A percentile compares a stretch with the other conserved stretches of the same genome.
Evolutionary conservation across 2,888 invertebrate species (phyloP).

Genomic region (Actias luna): DNA sequence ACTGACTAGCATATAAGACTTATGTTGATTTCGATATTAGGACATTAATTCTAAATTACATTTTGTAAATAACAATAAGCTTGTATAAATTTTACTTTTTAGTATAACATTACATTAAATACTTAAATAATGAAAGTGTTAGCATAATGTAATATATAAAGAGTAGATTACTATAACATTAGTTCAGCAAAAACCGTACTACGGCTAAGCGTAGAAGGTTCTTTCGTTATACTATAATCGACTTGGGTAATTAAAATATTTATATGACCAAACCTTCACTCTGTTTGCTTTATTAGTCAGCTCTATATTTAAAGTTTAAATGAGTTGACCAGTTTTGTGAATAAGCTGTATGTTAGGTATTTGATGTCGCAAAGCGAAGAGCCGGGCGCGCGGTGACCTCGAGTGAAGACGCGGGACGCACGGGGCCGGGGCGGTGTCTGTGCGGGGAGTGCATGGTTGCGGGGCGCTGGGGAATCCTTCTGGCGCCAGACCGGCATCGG

Average conservation of each 20-base stretch:
- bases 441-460: slow-evolving; percentile 43
- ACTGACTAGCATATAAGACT: not conserved
- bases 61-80: not conserved
- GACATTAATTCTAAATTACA: not conserved
- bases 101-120: not conserved
- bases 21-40: not conserved
- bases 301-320: slow-evolving; percentile 28
- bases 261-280: slow-evolving; percentile 1
- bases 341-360: slow-evolving; percentile 40
- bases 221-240: not conserved
- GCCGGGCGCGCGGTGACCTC: slow-evolving; percentile 58
- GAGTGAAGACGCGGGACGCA: slow-evolving; percentile 46
- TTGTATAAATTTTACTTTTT: not conserved
- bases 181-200: too few species aligned
- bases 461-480: slow-evolving; percentile 82
- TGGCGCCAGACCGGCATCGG: slow-evolving; percentile 81
- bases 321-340: slow-evolving; percentile 27
- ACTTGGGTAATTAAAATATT: not conserved
- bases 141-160: not conserved
- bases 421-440: slow-evolving; percentile 39
- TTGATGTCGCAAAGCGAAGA: slow-evolving; percentile 45
- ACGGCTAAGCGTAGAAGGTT: not conserved
- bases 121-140: not conserved
- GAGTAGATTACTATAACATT: not conserved
- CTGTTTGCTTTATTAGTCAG: slow-evolving; percentile 18